Percentiles rank a stretch among this genome's conserved stretches.
Evolutionary conservation across 2,797 vertebrate species (phyloP).

Genomic region (Hylomyscus alleni): DNA sequence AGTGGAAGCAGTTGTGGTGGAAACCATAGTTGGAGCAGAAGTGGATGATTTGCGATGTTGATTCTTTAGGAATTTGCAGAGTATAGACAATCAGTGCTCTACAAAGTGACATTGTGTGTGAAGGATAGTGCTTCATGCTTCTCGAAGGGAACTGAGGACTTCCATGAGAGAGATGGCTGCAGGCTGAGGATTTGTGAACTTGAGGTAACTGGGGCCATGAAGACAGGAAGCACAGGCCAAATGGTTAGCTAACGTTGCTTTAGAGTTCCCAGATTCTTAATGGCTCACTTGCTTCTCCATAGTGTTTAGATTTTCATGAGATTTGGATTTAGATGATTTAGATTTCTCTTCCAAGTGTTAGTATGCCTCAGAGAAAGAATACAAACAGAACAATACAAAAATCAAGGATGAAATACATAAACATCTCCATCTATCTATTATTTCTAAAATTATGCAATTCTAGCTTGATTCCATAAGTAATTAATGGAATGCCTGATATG

Average conservation of each 20-base stretch:
- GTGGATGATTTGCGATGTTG: neutral
- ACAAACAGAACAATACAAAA: neutral
- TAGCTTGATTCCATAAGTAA: neutral
- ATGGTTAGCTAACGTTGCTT: rapidly evolving
- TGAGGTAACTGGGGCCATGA: neutral
- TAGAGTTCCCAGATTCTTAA: neutral
- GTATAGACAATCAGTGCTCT: no score
- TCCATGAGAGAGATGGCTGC: no score
- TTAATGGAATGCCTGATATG: neutral
- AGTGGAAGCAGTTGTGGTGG: rapidly evolving
- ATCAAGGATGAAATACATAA: neutral
- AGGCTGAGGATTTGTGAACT: rapidly evolving
- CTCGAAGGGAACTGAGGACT: neutral
- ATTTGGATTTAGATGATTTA: neutral
- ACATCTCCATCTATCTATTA: neutral
- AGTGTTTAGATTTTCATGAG: neutral
- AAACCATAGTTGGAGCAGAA: neutral
- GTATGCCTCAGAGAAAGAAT: conserved; percentile 41
- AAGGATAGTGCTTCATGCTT: neutral
- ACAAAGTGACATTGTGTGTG: rapidly evolving
- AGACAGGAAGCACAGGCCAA: neutral
- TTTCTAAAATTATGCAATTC: neutral
- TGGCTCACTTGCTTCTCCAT: rapidly evolving
- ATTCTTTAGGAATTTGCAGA: rapidly evolving
- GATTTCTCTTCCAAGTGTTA: neutral